Conservation (phyloP, 2,113 vertebrate species). For the Rhegmatorhina hoffmannsi region DNA sequence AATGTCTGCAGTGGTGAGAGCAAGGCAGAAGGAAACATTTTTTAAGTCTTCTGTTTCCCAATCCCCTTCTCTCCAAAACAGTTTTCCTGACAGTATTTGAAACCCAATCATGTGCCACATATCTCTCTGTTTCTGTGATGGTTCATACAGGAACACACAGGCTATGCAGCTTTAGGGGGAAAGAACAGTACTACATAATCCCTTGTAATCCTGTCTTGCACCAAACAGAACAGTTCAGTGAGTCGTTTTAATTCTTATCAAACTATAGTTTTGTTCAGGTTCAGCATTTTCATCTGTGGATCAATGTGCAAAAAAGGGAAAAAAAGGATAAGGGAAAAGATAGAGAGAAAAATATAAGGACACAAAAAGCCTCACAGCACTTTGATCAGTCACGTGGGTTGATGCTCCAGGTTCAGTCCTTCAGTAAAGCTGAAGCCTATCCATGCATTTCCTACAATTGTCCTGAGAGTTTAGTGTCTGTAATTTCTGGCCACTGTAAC, state of each 20-base stretch:
- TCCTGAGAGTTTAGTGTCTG: not conserved
- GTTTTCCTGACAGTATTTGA: not conserved
- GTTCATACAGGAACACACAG: not conserved
- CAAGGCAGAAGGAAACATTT: not conserved
- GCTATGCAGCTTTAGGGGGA: not conserved
- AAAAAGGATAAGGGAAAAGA: not conserved
- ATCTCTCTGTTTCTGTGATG: not conserved
- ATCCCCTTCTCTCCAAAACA: not conserved
- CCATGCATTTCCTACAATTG: not conserved
- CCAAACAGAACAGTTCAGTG: not conserved
- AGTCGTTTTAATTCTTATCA: not conserved
- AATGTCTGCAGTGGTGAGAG: not conserved
- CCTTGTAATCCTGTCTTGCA: not conserved
- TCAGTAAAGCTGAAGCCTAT: not conserved
- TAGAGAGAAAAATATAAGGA: not conserved
- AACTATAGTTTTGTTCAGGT: not conserved
- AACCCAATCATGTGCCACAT: not conserved
- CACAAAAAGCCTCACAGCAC: not conserved
- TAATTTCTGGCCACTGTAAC: not conserved
- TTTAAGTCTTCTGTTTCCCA: not conserved
- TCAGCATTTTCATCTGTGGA: not conserved
- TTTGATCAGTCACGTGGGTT: not conserved
- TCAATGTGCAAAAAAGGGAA: not conserved
- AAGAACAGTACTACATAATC: not conserved
- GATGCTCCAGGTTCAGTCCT: not conserved